A percentile compares a stretch with the other conserved stretches of the same genome.
These are phyloP conservation scores for Etheostoma spectabile DNA, from an alignment of 2,113 vertebrate genomes.

Conservation along the genomic window DNA sequence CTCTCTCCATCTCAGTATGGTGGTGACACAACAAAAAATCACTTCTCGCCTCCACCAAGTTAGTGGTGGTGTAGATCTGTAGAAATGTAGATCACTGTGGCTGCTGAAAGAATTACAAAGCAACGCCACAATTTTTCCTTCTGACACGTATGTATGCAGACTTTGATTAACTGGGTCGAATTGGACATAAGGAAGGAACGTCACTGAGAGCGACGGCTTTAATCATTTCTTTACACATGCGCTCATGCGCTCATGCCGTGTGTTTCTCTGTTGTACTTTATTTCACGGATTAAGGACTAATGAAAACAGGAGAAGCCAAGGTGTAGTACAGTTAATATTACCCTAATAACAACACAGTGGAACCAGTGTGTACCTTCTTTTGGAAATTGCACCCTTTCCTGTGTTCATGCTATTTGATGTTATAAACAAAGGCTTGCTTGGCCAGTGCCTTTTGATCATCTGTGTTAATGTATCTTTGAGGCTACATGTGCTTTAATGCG, in stretches of 20 bases:
- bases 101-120: constrained; percentile 69
- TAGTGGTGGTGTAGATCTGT: constrained; percentile 41
- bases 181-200: constrained; percentile 59
- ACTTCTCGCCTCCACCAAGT: constrained; percentile 41
- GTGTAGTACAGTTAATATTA: constrained; percentile 65
- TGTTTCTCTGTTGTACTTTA: constrained; percentile 34
- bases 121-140: constrained; percentile 54
- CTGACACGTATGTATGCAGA: constrained; percentile 56
- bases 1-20: constrained; percentile 31
- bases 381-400: constrained; percentile 35
- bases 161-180: constrained; percentile 77
- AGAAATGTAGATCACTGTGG: constrained; percentile 34
- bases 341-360: constrained; percentile 65
- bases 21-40: constrained; percentile 42
- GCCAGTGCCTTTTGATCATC: constrained; percentile 67
- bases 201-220: constrained; percentile 53
- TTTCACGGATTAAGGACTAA: constrained; percentile 44
- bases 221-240: constrained; percentile 64
- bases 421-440: constrained; percentile 43
- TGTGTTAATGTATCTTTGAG: constrained; percentile 52
- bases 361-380: constrained; percentile 25
- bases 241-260: constrained; percentile 16
- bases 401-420: constrained; percentile 65
- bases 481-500: constrained; percentile 27
- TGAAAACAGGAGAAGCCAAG: constrained; percentile 43